A percentile compares a stretch with the other conserved stretches of the same genome.
Evolutionary conservation across 1,140 invertebrate species (phyloP).

Genomic region (Cydia strobilella): DNA sequence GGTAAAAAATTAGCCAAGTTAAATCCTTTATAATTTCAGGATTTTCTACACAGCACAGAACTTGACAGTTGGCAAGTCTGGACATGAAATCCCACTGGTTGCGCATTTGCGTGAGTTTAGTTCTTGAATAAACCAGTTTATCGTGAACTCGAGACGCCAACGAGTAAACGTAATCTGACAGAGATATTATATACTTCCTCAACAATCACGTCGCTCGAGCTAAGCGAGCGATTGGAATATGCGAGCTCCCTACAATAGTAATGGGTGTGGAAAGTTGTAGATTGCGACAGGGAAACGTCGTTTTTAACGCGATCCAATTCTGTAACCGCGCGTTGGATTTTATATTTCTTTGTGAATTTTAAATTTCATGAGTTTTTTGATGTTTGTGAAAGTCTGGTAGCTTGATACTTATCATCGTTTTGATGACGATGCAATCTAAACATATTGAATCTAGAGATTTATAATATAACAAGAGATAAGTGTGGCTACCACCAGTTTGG

Average conservation of each 20-base stretch:
- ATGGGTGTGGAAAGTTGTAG: conserved; percentile 29
- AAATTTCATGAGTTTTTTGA: not conserved
- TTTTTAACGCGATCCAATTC: conserved; percentile 13
- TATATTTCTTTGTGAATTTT: conserved; percentile 23
- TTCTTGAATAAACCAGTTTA: not conserved
- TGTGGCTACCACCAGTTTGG: no score
- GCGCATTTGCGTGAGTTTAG: not conserved
- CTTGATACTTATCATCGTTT: no score
- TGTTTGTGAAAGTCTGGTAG: not conserved
- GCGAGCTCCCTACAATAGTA: conserved; percentile 18
- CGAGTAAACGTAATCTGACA: no score
- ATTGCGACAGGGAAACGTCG: conserved; percentile 31
- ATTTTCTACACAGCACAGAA: no score
- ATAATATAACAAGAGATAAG: no score
- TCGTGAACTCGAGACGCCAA: no score
- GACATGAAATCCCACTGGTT: not conserved
- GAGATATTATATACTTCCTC: not conserved
- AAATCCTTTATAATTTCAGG: no score
- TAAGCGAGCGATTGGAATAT: not conserved
- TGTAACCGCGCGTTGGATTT: not conserved
- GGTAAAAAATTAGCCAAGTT: no score
- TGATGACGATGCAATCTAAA: not conserved
- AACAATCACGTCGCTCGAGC: not conserved
- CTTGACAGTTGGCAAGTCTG: no score
- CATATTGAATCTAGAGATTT: not conserved